phyloP scores from a whole-genome alignment of 92 coral and sea anemone species.

The Zoanthus solanderi region DNA sequence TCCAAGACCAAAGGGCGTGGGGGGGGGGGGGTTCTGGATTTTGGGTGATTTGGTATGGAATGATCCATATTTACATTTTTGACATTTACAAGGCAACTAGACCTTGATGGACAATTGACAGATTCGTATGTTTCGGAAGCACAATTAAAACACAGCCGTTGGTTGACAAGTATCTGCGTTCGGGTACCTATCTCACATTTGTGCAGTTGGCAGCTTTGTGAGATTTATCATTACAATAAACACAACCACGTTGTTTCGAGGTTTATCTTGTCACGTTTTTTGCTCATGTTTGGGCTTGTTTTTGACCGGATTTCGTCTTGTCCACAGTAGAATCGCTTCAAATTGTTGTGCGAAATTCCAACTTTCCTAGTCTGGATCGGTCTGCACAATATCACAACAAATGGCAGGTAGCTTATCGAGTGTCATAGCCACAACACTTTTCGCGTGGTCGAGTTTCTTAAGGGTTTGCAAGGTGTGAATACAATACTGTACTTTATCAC shows the following conservation, averaged over 20 bases:
- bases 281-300: constrained; percentile 31
- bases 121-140: constrained; percentile 5
- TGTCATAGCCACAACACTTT: constrained; percentile 35
- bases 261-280: neutral
- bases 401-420: too few relatives aligned
- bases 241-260: constrained; percentile 50
- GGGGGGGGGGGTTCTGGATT: too few relatives aligned
- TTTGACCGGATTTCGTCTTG: constrained; percentile 56
- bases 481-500: constrained; percentile 57
- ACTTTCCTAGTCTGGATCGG: constrained; percentile 51
- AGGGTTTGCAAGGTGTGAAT: constrained; percentile 65
- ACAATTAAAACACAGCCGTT: constrained; percentile 66
- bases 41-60: too few relatives aligned
- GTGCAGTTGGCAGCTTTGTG: constrained; percentile 47
- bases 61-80: too few relatives aligned
- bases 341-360: constrained; percentile 49
- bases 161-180: constrained; percentile 54
- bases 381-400: neutral
- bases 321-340: constrained; percentile 58
- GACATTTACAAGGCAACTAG: constrained; percentile 12
- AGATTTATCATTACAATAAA: constrained; percentile 52
- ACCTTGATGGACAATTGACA: constrained; percentile 52
- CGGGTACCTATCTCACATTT: constrained; percentile 42
- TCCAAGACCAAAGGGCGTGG: too few relatives aligned
- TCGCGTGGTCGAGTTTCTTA: constrained; percentile 61